Evolutionary conservation across 2,888 invertebrate genomes (phyloP).

Genomic region (Torymus tubicola): DNA sequence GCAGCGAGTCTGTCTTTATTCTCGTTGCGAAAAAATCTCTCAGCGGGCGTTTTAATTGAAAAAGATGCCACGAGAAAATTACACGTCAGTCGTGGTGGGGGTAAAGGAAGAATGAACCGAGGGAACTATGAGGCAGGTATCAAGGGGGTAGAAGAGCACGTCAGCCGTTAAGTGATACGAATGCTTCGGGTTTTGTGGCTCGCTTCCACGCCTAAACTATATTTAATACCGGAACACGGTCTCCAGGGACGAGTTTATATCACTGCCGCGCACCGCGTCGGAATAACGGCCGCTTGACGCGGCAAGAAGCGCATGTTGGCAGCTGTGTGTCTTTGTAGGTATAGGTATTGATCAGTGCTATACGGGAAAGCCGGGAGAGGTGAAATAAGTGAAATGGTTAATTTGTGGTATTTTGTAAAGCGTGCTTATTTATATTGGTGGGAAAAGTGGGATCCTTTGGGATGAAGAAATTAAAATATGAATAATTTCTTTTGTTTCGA

Average conservation of each 20-base stretch:
- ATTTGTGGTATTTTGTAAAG: too few species aligned
- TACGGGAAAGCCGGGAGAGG: too few species aligned
- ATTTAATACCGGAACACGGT: constrained; percentile 67
- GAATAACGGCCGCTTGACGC: constrained; percentile 28
- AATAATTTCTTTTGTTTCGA: too few species aligned
- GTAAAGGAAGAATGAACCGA: constrained; percentile 27
- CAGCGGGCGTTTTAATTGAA: constrained; percentile 42
- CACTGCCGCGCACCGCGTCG: constrained; percentile 54
- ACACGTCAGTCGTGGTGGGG: constrained; percentile 34
- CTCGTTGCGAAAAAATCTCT: not conserved
- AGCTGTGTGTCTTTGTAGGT: too few species aligned
- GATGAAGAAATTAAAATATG: too few species aligned
- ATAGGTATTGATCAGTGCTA: too few species aligned
- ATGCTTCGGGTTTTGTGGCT: constrained; percentile 66
- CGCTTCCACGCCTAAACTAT: constrained; percentile 65
- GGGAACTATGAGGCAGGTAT: constrained; percentile 26
- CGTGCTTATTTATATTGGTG: too few species aligned
- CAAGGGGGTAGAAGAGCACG: constrained; percentile 27
- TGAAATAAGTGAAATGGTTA: too few species aligned
- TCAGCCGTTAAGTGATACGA: constrained; percentile 69
- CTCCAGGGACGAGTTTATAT: constrained; percentile 64
- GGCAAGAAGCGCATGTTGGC: too few species aligned
- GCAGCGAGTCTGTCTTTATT: not conserved
- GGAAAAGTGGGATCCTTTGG: too few species aligned
- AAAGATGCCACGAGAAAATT: constrained; percentile 48